Conservation (phyloP, 2,888 invertebrate species). For the Hyles lineata region DNA sequence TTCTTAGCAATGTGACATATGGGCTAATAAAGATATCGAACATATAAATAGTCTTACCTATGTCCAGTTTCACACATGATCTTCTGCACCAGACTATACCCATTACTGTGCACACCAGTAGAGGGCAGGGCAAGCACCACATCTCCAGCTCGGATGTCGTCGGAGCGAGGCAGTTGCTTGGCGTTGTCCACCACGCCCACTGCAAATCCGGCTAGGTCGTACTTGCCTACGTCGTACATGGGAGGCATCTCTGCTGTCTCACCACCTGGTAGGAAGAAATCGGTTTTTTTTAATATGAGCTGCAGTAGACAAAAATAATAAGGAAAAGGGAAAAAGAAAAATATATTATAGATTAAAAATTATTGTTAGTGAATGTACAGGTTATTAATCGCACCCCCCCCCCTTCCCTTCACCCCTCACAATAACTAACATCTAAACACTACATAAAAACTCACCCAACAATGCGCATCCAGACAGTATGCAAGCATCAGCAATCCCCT, state of each 20-base stretch:
- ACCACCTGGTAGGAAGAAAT: constrained; percentile 84
- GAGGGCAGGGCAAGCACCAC: constrained; percentile 94
- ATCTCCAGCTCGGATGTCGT: constrained; percentile 90
- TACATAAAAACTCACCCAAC: constrained; percentile 86
- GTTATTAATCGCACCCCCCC: too few species aligned
- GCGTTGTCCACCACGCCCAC: constrained; percentile 95
- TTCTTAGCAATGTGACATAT: too few species aligned
- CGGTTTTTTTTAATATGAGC: background rate
- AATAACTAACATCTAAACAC: background rate
- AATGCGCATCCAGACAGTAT: constrained; percentile 93
- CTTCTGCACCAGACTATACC: constrained; percentile 94
- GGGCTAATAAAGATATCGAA: too few species aligned
- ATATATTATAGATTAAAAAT: too few species aligned
- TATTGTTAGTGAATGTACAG: too few species aligned
- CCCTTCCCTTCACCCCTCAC: too few species aligned
- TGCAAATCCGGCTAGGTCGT: constrained; percentile 98
- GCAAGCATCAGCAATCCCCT: constrained; percentile 96
- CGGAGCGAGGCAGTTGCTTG: constrained; percentile 87
- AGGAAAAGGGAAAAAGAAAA: too few species aligned
- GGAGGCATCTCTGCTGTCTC: constrained; percentile 99
- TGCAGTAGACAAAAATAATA: too few species aligned
- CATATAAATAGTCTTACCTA: constrained; percentile 61
- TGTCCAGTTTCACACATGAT: constrained; percentile 88
- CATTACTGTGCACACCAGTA: constrained; percentile 97
- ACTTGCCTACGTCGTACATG: constrained; percentile 94